Conservation (phyloP, 2,888 invertebrate species). For the Mythimna vitellina region DNA sequence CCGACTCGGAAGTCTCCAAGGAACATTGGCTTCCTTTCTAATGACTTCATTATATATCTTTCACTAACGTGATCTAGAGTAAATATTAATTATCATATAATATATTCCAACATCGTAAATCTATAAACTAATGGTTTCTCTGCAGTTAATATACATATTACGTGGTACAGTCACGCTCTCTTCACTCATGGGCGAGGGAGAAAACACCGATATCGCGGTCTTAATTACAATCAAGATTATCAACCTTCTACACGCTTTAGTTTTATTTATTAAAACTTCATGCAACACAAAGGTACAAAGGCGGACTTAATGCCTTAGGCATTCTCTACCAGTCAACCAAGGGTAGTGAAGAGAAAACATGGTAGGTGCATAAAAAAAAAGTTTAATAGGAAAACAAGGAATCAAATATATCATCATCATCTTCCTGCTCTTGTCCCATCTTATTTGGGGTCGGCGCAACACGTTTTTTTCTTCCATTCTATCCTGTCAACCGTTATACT, state of each 20-base stretch:
- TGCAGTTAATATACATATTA: conserved; percentile 55
- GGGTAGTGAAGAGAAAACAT: too few species aligned
- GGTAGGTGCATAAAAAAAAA: too few species aligned
- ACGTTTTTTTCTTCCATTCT: too few species aligned
- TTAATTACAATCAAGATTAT: conserved; percentile 52
- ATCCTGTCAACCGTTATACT: too few species aligned
- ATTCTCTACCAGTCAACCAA: too few species aligned
- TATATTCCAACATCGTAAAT: conserved; percentile 39
- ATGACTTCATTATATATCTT: background rate
- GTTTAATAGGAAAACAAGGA: too few species aligned
- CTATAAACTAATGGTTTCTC: conserved; percentile 57
- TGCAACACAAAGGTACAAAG: too few species aligned
- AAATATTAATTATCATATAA: conserved; percentile 33
- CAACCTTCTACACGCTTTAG: conserved; percentile 44
- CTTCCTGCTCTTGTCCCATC: too few species aligned
- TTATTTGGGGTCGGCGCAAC: too few species aligned
- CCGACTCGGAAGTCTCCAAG: background rate
- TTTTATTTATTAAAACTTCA: too few species aligned
- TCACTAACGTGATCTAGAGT: conserved; percentile 1
- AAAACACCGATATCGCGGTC: conserved; percentile 42
- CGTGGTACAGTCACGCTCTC: conserved; percentile 56
- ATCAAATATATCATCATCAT: too few species aligned
- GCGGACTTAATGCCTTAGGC: too few species aligned
- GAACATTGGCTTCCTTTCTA: conserved; percentile 8
- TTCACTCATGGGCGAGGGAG: conserved; percentile 43